These are phyloP conservation scores for Troides aeacus DNA, from an alignment of 2,888 invertebrate species.

Conservation along the genomic window DNA sequence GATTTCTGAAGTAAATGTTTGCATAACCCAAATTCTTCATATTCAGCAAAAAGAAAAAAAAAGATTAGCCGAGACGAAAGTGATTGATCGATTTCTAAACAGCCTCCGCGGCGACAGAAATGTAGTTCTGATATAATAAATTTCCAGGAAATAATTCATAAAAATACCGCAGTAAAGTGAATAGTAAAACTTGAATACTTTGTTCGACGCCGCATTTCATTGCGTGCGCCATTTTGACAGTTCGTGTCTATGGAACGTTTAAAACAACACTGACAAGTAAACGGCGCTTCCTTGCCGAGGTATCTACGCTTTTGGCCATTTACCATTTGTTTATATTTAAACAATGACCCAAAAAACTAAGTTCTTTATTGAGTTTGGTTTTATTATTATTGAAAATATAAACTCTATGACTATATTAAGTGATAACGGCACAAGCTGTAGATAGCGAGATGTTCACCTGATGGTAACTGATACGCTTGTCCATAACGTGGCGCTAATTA, in stretches of 20 bases:
- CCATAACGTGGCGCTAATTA: no score
- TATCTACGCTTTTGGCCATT: background rate
- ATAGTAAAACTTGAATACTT: slow-evolving; percentile 13
- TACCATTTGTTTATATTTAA: no score
- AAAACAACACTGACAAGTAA: slow-evolving; percentile 17
- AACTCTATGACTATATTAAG: no score
- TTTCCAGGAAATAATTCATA: background rate
- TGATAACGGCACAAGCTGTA: no score
- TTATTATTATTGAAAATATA: no score
- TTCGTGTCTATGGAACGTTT: slow-evolving; percentile 29
- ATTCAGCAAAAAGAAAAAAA: background rate
- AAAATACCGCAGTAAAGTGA: slow-evolving; percentile 2
- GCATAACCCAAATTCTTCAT: background rate
- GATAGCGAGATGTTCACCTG: no score
- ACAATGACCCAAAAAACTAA: no score
- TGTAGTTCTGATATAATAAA: slow-evolving; percentile 4
- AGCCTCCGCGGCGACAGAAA: slow-evolving; percentile 1
- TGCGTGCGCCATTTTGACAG: slow-evolving; percentile 29
- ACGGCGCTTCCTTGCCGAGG: slow-evolving; percentile 11
- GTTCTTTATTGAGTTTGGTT: no score
- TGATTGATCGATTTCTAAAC: slow-evolving; percentile 21
- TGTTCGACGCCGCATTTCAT: slow-evolving; percentile 3
- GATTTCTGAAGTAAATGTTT: background rate
- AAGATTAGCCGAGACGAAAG: slow-evolving; percentile 3
- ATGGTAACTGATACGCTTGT: no score